Conservation (phyloP, 2,888 invertebrate genomes). For the Folsomia manolachei region DNA sequence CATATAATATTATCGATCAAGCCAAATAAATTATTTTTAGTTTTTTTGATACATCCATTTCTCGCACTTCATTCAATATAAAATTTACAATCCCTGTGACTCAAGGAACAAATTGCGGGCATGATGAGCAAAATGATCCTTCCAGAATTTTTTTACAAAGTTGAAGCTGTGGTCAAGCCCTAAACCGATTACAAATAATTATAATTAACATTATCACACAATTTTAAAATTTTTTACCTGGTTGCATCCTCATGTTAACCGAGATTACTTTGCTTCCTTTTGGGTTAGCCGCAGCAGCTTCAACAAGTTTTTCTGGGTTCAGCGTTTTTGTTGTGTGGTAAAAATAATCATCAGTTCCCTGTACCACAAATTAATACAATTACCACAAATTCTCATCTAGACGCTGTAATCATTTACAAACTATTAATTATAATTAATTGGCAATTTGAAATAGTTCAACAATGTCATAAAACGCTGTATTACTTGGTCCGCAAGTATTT, state of each 20-base stretch:
- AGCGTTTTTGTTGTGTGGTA: constrained; percentile 30
- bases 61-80: no score
- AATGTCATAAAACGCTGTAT: not conserved
- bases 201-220: no score
- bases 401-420: not conserved
- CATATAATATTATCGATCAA: no score
- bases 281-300: constrained; percentile 30
- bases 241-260: constrained; percentile 31
- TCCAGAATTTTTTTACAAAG: constrained; percentile 35
- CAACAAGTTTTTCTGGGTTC: constrained; percentile 30
- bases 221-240: no score
- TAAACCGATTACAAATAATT: no score
- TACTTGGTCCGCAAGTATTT: constrained; percentile 61
- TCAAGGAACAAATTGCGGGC: constrained; percentile 11
- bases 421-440: not conserved
- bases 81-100: constrained; percentile 12
- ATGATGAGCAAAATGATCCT: constrained; percentile 34
- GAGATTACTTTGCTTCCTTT: constrained; percentile 31
- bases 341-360: constrained; percentile 31
- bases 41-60: no score
- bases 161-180: constrained; percentile 28
- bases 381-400: not conserved
- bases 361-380: not conserved
- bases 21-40: no score
- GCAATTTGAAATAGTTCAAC: no score